Base-by-base conservation (phyloP, 2,113 vertebrate species). In the Dinomys branickii region DNA sequence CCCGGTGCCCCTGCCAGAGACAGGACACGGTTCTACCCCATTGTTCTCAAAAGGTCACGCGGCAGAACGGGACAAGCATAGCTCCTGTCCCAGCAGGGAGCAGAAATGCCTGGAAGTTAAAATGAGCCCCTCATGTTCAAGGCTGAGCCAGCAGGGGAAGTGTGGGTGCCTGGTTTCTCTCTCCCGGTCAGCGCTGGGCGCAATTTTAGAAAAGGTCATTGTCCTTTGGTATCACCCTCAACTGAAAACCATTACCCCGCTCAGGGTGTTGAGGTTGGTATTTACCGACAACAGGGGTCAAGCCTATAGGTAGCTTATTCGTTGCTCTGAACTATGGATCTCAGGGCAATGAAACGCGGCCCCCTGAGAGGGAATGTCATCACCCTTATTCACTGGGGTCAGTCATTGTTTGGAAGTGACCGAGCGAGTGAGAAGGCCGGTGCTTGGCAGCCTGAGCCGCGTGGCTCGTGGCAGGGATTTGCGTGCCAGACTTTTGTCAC, bases 401-500 rank as follows among this genome's bases (percentile, higher is more conserved):
- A 93, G 84, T 93, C 89, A 90, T 26, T 88, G 73, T 91, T 91
- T 65, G 33, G 84, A 50, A 84, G 61, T 69, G 89, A 86, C 59
- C 73, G 38, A 84, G 58, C 24, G 0, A 80, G 44, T 78, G 47
- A 88, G 86, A 85, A 50, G 35, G 19, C 17, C 22, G 47, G 81
- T 85, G 24, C 88, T 85, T 91, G 94, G 95, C 94, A 88, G 78
- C 67, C 17, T 41, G 85, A n/a, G 47, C 58, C 8, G 75, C 22
- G 20, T 52, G 75, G 81, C 61, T 84, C 92, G 35, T 0, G 3
- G 84, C 59, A 75, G 30, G 78, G 58, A 16, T 67, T 44, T 71
- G 50, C 33, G 26, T 11, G 58, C 63, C 91, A 96, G 63, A n/a
- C 67, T 52, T n/a, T 17, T 63, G 75, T 91, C 82, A 61, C 50